Base-by-base conservation (phyloP, 2,797 vertebrate species). In the Champsocephalus gunnari region DNA sequence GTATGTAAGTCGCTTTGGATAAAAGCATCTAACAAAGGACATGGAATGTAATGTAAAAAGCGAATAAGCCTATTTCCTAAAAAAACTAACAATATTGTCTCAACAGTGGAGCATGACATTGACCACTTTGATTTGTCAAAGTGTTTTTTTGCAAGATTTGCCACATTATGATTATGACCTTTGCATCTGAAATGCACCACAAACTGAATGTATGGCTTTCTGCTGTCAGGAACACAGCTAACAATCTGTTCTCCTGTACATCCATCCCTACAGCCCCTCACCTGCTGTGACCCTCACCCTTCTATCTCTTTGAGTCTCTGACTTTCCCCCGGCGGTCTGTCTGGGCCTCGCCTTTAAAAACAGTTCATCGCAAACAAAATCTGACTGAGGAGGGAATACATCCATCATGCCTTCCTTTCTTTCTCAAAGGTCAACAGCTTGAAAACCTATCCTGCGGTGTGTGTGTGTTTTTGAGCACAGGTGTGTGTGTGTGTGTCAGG, bases 371-470 rank as follows among this genome's bases (percentile, higher is more conserved):
- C 17, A 66, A 83, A 85, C 32, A 67, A 3, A 73, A 83, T 71
- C 44, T 63, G 82, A 86, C 71, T 73, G 82, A 56, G 48, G 58
- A 62, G 76, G 63, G 74, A 87, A 81, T 50, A 71, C 65, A 77
- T 85, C 81, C 66, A 86, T 81, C 85, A 86, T 60, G 74, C 28
- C 47, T 56, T 45, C 21, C 62, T 78, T 80, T 74, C 59, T 62
- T 79, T 34, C 63, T 78, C 77, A 86, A 82, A 87, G 84, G 85
- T 89, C 81, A 88, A 55, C 51, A 61, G 77, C 73, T 65, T 32
- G 44, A 81, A 88, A 86, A 72, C 70, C 66, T 59, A 47, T 80
- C 76, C 81, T 69, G 51, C 8, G 61, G 63, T 81, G 67, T 16
- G 41, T 58, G 41, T 58, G 78, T 79, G 6, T 75, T 73, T 61